phyloP scores from a whole-genome alignment of 2,797 vertebrate genomes.

The Aplochiton taeniatus region DNA sequence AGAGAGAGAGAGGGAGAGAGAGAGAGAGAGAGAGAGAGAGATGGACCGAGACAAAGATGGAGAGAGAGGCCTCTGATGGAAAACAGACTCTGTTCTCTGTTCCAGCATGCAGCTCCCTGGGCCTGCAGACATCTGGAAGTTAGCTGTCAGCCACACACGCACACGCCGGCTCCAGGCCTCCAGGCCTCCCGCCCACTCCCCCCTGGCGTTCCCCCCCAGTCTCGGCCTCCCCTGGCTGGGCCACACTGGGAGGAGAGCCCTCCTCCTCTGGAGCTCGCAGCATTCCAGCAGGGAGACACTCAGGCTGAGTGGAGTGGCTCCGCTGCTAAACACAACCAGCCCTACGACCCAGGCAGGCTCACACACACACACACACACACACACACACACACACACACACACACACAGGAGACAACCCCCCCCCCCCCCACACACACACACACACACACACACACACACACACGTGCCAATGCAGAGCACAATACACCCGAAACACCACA shows the following conservation, averaged over 20 bases:
- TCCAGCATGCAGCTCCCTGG: conserved; percentile 51
- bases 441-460: conserved; percentile 21
- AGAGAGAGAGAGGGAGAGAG: conserved; percentile 33
- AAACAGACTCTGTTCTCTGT: conserved; percentile 64
- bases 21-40: conserved; percentile 33
- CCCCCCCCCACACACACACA: background rate
- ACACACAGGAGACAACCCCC: background rate
- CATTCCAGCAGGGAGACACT: conserved; percentile 81
- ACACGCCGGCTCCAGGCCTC: conserved; percentile 9
- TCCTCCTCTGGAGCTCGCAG: conserved; percentile 67
- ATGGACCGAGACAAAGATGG: conserved; percentile 41
- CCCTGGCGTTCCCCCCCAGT: conserved; percentile 18
- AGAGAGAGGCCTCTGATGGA: conserved; percentile 64
- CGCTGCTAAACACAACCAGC: conserved; percentile 1
- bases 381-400: conserved; percentile 4
- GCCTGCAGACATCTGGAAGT: conserved; percentile 79
- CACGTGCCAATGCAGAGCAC: background rate
- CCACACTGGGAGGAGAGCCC: background rate
- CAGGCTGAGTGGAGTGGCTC: conserved; percentile 77
- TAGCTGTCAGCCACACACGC: conserved; percentile 75
- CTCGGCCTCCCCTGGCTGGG: conserved; percentile 30
- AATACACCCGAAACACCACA: background rate
- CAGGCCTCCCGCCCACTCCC: conserved; percentile 26
- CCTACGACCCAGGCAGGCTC: conserved; percentile 45
- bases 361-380: conserved; percentile 24